Evolutionary conservation across 2,888 invertebrate genomes (phyloP), one percentile per base, ranked within the genome.

Genomic region (Pemphredon lugubris): DNA sequence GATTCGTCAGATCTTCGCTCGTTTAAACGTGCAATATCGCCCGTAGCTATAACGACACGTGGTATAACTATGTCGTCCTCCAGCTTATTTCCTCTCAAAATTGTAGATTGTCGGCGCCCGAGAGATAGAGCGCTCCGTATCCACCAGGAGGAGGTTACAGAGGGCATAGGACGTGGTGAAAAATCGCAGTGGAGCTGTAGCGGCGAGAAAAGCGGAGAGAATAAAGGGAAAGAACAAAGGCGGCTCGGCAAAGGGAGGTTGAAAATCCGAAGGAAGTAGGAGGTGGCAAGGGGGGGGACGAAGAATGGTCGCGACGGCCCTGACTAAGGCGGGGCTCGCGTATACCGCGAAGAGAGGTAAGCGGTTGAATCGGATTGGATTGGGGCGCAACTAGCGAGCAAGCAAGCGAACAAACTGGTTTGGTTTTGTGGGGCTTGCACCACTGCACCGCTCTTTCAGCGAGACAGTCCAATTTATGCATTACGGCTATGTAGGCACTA

Each of bases 401-500:
- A 77, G 76, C 65, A 66, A 79, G 73, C 79, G 77, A 82, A 83
- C 84, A 88, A 88, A 88, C 88, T 88, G 88, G 88, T 88, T 88
- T 88, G 85, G 87, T 87, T 86, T 87, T 85, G 87, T 85, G 83
- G 85, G 88, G 88, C 88, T 88, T 88, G 88, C 87, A 88, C 86
- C 88, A 83, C 83, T 88, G 88, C 88, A 88, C 83, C 87, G 86
- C 84, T 86, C 86, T 84, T 85, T 86, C 85, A 86, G 83, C 83
- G 82, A 87, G 88, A 84, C 89, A 90, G 89, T 90, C 89, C 89
- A 89, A 89, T 89, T 90, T 88, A 90, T 90, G 89, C 88, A 89
- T 89, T 86, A 88, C 89, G 89, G 89, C 89, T 90, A 90, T 90
- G 89, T 89, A 90, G 89, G 89, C 89, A 89, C 89, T 85, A 86